Evolutionary conservation across 2,797 vertebrate genomes (phyloP), one percentile per base, ranked within the genome.

Genomic region (Anguilla marmorata): DNA sequence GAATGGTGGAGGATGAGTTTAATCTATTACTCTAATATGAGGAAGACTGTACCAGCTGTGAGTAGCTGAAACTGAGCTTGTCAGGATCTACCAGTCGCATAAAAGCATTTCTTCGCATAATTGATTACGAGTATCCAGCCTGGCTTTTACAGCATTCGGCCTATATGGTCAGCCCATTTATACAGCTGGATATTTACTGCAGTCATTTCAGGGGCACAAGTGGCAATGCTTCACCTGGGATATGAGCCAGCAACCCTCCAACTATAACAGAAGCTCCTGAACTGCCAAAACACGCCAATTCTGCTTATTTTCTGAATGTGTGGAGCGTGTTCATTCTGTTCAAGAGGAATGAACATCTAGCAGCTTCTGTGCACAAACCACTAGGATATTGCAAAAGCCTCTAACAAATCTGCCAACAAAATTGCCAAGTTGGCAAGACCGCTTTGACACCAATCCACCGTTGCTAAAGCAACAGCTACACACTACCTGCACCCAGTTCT

Each of bases 401-500:
- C 48, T 56, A 11, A 74, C 72, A 52, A 27, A 56, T 52, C 21
- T 52, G 45, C 14, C 21, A 11, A n/a, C 9, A 83, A 45, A 83
- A 45, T 83, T 41, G 16, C 37, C 80, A 63, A 63, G 85, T 24
- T 45, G 54, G 63, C 60, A 86, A 48, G 58, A 72, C 60, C 21
- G 11, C 85, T 48, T 45, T 87, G 86, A 87, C 27, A 58, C 27
- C 21, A 79, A 56, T 79, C 86, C 72, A 7, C 19, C 52, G 50
- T 79, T 87, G 52, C 69, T 37, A 79, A 33, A 37, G 72, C 69
- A 87, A 87, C 86, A 21, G 69, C 48, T n/a, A 7, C 63, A 48
- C 45, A 11, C 3, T 86, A 74, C 74, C 74, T 37, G 86, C 33
- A 41, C 79, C 27, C 30, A 83, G 74, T 33, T 48, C 19, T 79